Conservation (phyloP, 2,113 vertebrate species). For the Beaufortia kweichowensis region DNA sequence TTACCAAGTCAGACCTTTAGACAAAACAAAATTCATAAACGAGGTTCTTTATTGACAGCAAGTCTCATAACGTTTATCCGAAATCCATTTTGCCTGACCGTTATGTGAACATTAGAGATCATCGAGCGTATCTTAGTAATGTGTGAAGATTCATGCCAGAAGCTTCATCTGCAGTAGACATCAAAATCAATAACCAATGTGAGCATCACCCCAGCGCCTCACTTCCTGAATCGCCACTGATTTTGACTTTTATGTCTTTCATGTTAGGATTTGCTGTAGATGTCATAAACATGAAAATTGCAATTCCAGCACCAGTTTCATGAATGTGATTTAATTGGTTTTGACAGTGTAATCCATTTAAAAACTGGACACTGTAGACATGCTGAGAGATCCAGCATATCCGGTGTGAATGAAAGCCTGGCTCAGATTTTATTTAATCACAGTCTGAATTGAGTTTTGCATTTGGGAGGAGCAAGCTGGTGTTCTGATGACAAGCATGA, state of each 20-base stretch:
- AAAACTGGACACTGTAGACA: slow-evolving; percentile 35
- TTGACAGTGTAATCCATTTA: slow-evolving; percentile 55
- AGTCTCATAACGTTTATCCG: slow-evolving; percentile 56
- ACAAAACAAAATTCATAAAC: slow-evolving; percentile 61
- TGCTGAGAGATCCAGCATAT: slow-evolving; percentile 21
- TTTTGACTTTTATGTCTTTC: slow-evolving; percentile 32
- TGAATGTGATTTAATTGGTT: slow-evolving; percentile 40
- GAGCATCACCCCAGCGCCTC: slow-evolving; percentile 37
- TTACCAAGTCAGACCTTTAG: slow-evolving; percentile 21
- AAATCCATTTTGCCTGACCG: slow-evolving; percentile 59
- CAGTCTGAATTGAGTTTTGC: slow-evolving; percentile 21
- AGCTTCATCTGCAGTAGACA: slow-evolving; percentile 53
- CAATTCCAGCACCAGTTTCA: slow-evolving; percentile 40
- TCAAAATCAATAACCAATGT: slow-evolving; percentile 60
- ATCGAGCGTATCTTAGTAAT: slow-evolving; percentile 53
- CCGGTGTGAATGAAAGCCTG: slow-evolving; percentile 31
- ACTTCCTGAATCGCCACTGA: slow-evolving; percentile 36
- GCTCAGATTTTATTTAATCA: slow-evolving; percentile 42
- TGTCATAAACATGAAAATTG: slow-evolving; percentile 40
- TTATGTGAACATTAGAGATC: slow-evolving; percentile 62
- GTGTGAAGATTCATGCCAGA: slow-evolving; percentile 50
- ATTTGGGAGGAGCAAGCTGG: neutral
- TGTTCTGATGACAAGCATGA: slow-evolving; percentile 34
- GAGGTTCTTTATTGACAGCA: slow-evolving; percentile 55
- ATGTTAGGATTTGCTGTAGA: slow-evolving; percentile 21